Base-by-base conservation (phyloP, 1,140 invertebrate species). In the Drosophila paulistorum region DNA sequence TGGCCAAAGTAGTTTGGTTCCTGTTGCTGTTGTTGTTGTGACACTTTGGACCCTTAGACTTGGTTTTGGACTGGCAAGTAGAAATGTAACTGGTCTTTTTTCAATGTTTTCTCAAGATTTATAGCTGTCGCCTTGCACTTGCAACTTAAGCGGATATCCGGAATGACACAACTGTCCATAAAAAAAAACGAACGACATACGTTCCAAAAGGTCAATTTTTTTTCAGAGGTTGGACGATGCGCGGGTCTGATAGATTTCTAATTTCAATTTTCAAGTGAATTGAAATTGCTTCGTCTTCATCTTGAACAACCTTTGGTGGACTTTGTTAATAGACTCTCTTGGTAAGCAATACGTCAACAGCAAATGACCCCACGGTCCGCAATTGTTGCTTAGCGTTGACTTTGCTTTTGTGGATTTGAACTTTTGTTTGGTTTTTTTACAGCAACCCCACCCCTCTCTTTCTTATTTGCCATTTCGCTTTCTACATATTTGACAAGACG, bases 351-450 rank as follows among this genome's bases (percentile, higher is more conserved):
- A 77, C 39, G 45, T 68, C 64, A 69, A 54, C 45, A 39, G 58
- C 20, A 20, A 48, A 17, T 14, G 65, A 75, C 37, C 37, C 14
- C 35, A 42, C 61, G 20, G 30, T 67, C 69, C 81, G 58, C 76
- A 83, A 81, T 77, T 81, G 71, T 86, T 86, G 70, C 74, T 54
- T 42, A 42, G n/a, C 71, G 54, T 64, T 74, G 66, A 80, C 67
- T 79, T 79, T 65, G 68, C 72, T 79, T 79, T 82, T 82, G 82
- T 87, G 82, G 83, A 74, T 87, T 77, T 86, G 76, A 83, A 87
- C 82, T 78, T 78, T 78, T 74, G 71, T 79, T 68, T 3, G 30
- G 5, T 0, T 30, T 30, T 30, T 30, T 5, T 30, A 17, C 17
- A 5, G 5, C 5, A 5, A 5, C 26, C 26, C 4, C 5, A 26